Percentiles rank a stretch among this genome's conserved stretches.
These are phyloP conservation scores for Drosophila rubida DNA, from an alignment of 2,888 invertebrate species.

Conservation along the genomic window DNA sequence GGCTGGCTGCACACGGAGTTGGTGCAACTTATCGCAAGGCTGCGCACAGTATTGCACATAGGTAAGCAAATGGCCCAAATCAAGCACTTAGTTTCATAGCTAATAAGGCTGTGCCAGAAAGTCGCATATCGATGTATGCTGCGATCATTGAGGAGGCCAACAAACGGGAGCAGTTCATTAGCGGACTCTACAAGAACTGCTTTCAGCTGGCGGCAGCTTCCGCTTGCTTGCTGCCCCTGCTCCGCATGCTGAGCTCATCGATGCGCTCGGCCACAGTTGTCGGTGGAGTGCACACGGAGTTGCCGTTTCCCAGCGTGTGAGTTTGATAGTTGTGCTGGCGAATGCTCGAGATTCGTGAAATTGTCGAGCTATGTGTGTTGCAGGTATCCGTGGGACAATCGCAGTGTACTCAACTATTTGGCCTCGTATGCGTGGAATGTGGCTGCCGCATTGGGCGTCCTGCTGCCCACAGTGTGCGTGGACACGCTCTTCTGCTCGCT, in stretches of 20 bases:
- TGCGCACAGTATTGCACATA: background rate
- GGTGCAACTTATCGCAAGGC: background rate
- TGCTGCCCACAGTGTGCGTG: constrained; percentile 35
- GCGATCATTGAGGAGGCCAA: constrained; percentile 22
- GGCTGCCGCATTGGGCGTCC: constrained; percentile 25
- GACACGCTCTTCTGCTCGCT: constrained; percentile 42
- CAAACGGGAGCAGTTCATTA: constrained; percentile 33
- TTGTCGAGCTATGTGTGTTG: constrained; percentile 1
- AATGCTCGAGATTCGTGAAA: background rate
- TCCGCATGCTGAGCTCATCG: constrained; percentile 5
- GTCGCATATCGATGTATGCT: background rate
- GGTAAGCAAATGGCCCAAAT: background rate
- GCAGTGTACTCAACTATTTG: constrained; percentile 27
- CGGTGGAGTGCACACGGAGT: background rate
- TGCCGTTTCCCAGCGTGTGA: constrained; percentile 45
- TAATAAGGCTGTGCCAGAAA: constrained; percentile 24
- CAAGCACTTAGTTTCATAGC: too few relatives aligned
- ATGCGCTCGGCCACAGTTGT: background rate
- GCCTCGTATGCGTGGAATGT: constrained; percentile 53
- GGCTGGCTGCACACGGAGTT: background rate
- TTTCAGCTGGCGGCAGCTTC: constrained; percentile 12
- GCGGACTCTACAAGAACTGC: background rate
- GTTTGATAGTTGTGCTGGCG: constrained; percentile 10
- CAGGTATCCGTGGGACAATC: constrained; percentile 52
- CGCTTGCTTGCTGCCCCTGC: constrained; percentile 31